A percentile compares a stretch with the other conserved stretches of the same genome.
These are phyloP conservation scores for Tuta absoluta DNA, from an alignment of 2,888 invertebrate genomes.

Conservation along the genomic window DNA sequence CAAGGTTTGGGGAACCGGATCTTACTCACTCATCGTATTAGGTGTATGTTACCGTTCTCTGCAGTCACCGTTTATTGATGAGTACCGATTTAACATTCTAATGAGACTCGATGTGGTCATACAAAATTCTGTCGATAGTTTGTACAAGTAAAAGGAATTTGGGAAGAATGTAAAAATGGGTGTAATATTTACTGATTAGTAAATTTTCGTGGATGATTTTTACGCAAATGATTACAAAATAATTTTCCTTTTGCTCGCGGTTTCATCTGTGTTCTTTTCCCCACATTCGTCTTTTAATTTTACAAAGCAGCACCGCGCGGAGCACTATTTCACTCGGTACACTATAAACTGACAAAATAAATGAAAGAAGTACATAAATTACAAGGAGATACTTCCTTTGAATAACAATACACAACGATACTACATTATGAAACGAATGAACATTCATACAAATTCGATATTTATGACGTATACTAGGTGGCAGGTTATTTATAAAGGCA, in stretches of 20 bases:
- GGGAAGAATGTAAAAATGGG: no score
- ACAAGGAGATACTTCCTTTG: slow-evolving; percentile 1
- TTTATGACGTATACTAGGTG: neutral
- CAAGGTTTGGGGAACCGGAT: slow-evolving; percentile 3
- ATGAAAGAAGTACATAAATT: slow-evolving; percentile 19
- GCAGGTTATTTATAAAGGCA: neutral
- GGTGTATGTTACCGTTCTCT: slow-evolving; percentile 5
- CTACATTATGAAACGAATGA: slow-evolving; percentile 6
- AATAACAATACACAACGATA: slow-evolving; percentile 18
- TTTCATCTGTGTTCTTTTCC: neutral
- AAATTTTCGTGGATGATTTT: no score
- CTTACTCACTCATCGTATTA: neutral
- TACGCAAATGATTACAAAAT: no score
- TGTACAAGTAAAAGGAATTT: neutral
- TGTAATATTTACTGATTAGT: no score
- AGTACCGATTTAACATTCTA: neutral
- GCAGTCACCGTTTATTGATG: neutral
- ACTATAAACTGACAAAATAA: slow-evolving; percentile 16
- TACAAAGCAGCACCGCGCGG: slow-evolving; percentile 1
- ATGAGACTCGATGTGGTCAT: neutral
- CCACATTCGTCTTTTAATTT: slow-evolving; percentile 11
- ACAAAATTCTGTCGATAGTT: neutral
- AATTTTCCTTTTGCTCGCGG: no score
- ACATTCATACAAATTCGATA: neutral
- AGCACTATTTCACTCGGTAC: slow-evolving; percentile 12